Conservation (phyloP, 1,140 invertebrate genomes). For the Manduca sexta region DNA sequence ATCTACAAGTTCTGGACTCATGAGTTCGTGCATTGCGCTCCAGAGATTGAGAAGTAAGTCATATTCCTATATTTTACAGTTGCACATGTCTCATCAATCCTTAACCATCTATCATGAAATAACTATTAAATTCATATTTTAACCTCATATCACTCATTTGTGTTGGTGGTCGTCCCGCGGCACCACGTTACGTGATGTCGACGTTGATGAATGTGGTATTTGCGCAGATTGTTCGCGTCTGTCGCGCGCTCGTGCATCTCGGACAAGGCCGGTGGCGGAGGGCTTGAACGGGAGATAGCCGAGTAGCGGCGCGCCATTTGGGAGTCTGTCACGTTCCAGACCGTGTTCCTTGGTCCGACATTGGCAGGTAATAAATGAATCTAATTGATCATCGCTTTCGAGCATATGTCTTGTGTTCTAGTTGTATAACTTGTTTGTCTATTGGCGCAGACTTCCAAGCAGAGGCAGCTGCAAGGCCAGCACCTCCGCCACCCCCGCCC, state of each 20-base stretch:
- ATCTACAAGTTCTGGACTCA: slow-evolving; percentile 99
- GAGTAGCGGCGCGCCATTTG: slow-evolving; percentile 62
- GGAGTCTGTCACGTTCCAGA: slow-evolving; percentile 36
- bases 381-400: too few species aligned
- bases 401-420: not conserved
- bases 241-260: slow-evolving; percentile 95
- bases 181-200: too few species aligned
- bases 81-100: too few species aligned
- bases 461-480: not conserved
- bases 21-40: slow-evolving; percentile 99
- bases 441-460: not conserved
- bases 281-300: slow-evolving; percentile 46
- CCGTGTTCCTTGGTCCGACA: too few species aligned
- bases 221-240: slow-evolving; percentile 85
- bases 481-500: slow-evolving; percentile 4
- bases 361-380: too few species aligned
- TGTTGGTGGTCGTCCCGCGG: too few species aligned
- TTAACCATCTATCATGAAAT: too few species aligned
- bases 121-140: too few species aligned
- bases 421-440: not conserved
- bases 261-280: slow-evolving; percentile 76
- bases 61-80: too few species aligned
- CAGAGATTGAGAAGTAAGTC: slow-evolving; percentile 96
- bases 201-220: too few species aligned
- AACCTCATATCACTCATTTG: too few species aligned